A percentile compares a stretch with the other conserved stretches of the same genome.
These are phyloP conservation scores for Bombus vancouverensis DNA, from an alignment of 1,140 invertebrate genomes.

Conservation along the genomic window DNA sequence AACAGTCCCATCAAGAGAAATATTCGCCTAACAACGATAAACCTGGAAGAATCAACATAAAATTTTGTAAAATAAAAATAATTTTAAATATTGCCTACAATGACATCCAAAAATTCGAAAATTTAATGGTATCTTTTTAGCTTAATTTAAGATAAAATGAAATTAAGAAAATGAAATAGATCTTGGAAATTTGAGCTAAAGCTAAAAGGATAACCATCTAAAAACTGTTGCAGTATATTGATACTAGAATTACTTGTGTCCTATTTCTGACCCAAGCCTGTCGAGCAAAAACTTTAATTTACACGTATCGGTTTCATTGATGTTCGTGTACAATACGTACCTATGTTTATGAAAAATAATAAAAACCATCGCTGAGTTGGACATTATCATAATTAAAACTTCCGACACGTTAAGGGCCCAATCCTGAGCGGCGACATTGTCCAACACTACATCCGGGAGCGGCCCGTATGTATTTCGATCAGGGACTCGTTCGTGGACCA, in stretches of 20 bases:
- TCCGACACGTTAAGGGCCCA: slow-evolving; percentile 94
- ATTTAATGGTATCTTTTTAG: not conserved
- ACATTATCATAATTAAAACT: slow-evolving; percentile 92
- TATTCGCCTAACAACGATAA: slow-evolving; percentile 91
- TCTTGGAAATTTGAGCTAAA: no score
- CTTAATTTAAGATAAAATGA: not conserved
- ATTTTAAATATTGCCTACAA: not conserved
- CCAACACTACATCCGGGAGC: slow-evolving; percentile 91
- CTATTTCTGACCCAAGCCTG: slow-evolving; percentile 19
- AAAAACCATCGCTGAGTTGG: slow-evolving; percentile 88
- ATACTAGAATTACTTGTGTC: slow-evolving; percentile 19
- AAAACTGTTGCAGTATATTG: not conserved
- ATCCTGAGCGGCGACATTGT: slow-evolving; percentile 87
- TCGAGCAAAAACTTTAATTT: slow-evolving; percentile 4
- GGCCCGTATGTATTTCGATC: slow-evolving; percentile 87
- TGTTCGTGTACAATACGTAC: slow-evolving; percentile 74
- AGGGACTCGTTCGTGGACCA: slow-evolving; percentile 93
- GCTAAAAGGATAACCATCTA: not conserved
- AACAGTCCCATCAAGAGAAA: slow-evolving; percentile 92
- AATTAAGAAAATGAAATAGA: no score
- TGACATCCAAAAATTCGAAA: not conserved
- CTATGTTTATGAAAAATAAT: slow-evolving; percentile 93
- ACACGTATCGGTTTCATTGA: not conserved
- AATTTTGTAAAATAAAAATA: not conserved
- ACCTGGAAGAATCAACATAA: slow-evolving; percentile 81